A percentile compares a stretch with the other conserved stretches of the same genome.
Evolutionary conservation across 2,113 vertebrate species (phyloP).

Genomic region (Microcebus griseorufus): DNA sequence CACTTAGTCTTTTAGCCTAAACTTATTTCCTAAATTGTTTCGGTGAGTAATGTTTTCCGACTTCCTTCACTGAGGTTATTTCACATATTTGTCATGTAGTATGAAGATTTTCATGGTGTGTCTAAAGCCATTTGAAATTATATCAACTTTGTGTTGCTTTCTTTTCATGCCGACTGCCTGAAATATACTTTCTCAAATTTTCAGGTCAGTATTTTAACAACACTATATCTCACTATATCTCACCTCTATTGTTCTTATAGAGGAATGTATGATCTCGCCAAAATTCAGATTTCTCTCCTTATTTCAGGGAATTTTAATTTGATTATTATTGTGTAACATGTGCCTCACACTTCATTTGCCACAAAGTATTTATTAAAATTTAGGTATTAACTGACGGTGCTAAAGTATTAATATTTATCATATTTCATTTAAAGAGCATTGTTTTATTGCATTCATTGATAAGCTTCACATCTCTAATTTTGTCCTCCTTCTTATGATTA

Average conservation of each 20-base stretch:
- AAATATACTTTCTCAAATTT: neutral
- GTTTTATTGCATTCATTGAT: neutral
- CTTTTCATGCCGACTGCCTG: neutral
- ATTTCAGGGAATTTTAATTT: slow-evolving; percentile 16
- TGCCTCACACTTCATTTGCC: neutral
- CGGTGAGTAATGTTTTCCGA: neutral
- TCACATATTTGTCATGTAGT: neutral
- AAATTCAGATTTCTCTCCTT: neutral
- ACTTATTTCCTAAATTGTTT: neutral
- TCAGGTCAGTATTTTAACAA: neutral
- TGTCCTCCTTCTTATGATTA: neutral
- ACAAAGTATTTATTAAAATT: neutral
- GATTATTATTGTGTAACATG: neutral
- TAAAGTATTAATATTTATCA: neutral
- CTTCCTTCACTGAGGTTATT: neutral
- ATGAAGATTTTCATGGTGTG: neutral
- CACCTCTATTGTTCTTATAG: too few relatives aligned
- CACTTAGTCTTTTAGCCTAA: neutral
- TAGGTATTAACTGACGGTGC: neutral
- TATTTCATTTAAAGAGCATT: neutral
- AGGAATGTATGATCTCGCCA: neutral
- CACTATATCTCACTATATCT: neutral
- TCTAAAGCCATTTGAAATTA: neutral
- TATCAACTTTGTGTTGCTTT: neutral
- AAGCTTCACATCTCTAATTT: neutral